A percentile compares a stretch with the other conserved stretches of the same genome.
Conservation (phyloP, 2,797 vertebrate genomes). For the Apogon hyalosoma region DNA sequence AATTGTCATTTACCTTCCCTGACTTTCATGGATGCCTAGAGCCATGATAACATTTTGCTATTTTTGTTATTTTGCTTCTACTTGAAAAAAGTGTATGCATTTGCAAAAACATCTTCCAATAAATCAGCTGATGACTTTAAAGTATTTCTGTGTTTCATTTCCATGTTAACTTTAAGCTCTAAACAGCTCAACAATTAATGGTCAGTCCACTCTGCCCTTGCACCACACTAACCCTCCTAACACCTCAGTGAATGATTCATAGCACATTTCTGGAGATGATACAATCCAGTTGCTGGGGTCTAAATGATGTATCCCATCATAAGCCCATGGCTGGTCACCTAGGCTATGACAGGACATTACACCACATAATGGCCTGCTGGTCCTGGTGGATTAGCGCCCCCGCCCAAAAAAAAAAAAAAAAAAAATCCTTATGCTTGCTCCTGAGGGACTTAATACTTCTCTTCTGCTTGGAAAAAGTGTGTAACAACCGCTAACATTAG, state of each 20-base stretch:
- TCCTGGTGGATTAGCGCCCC: slow-evolving; percentile 55
- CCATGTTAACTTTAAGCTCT: not conserved
- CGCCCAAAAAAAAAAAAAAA: no score
- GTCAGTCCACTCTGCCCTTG: slow-evolving; percentile 3
- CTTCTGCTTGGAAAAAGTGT: no score
- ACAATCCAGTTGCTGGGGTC: slow-evolving; percentile 18
- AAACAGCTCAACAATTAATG: not conserved
- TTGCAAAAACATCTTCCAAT: no score
- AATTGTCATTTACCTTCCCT: no score
- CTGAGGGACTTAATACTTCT: no score
- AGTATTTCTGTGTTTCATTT: not conserved
- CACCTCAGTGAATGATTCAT: slow-evolving; percentile 5
- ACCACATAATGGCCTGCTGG: slow-evolving; percentile 57
- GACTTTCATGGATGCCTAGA: no score
- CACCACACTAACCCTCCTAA: slow-evolving; percentile 4
- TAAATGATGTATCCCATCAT: slow-evolving; percentile 51
- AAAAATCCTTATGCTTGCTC: no score
- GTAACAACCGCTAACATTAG: no score
- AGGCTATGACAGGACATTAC: slow-evolving; percentile 56
- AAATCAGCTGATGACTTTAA: no score
- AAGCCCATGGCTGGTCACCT: slow-evolving; percentile 45
- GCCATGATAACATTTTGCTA: no score
- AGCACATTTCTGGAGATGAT: slow-evolving; percentile 10
- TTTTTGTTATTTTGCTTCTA: no score
- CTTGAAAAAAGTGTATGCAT: no score